A percentile compares a stretch with the other conserved stretches of the same genome.
Conservation (phyloP, 2,113 vertebrate species). For the Mungos mungo region DNA sequence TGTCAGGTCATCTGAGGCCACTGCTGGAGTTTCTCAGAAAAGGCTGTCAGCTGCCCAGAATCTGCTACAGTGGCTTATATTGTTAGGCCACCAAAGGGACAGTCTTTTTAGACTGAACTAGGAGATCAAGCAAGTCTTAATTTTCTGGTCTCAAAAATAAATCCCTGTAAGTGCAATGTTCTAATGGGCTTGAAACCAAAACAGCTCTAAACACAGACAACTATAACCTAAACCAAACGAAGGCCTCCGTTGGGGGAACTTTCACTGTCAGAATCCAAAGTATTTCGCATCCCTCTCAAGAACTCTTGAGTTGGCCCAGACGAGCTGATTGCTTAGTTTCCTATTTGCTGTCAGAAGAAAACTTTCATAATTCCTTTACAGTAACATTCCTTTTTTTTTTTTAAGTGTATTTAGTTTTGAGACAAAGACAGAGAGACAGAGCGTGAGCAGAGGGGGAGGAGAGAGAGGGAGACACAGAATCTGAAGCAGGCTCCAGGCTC, state of each 20-base stretch:
- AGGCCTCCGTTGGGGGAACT: neutral
- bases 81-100: conserved; percentile 22
- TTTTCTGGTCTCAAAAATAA: conserved; percentile 68
- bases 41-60: conserved; percentile 29
- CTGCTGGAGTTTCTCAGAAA: conserved; percentile 57
- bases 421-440: too few species aligned
- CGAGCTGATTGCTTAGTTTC: conserved; percentile 11
- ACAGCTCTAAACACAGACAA: neutral
- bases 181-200: conserved; percentile 36
- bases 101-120: conserved; percentile 37
- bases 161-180: conserved; percentile 6
- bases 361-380: neutral
- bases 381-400: neutral
- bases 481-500: too few species aligned
- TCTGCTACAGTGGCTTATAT: conserved; percentile 5
- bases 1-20: conserved; percentile 33
- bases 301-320: conserved; percentile 17
- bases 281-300: conserved; percentile 21
- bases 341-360: conserved; percentile 11
- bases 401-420: too few species aligned
- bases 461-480: too few species aligned
- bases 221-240: neutral
- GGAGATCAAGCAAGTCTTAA: conserved; percentile 50
- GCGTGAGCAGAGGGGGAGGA: too few species aligned
- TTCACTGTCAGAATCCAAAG: neutral